A percentile compares a stretch with the other conserved stretches of the same genome.
These are phyloP conservation scores for Spea multiplicata DNA, from an alignment of 2,113 vertebrate genomes.

Conservation along the genomic window DNA sequence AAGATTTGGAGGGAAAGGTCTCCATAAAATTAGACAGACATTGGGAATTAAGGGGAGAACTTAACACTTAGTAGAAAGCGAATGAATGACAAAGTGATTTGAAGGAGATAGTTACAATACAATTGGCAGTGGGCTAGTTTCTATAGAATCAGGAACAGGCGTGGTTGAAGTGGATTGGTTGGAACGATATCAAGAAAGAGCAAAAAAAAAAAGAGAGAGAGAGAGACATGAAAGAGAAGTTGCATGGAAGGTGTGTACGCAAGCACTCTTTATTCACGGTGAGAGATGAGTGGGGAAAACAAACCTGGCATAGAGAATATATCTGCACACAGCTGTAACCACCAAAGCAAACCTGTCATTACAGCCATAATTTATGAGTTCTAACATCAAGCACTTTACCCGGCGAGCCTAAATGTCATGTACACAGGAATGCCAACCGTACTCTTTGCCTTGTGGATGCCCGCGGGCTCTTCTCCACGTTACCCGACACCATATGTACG, in stretches of 20 bases:
- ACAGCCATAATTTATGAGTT: not conserved
- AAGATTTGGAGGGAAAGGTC: too few species aligned
- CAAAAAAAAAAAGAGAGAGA: too few species aligned
- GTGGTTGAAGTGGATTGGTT: too few species aligned
- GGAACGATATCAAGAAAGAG: too few species aligned
- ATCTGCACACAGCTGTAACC: not conserved
- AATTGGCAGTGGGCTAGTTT: too few species aligned
- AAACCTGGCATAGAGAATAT: not conserved
- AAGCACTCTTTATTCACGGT: not conserved
- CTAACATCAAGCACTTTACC: not conserved
- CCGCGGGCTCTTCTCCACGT: not conserved
- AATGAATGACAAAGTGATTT: too few species aligned
- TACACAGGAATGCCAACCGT: conserved; percentile 4
- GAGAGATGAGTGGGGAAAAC: not conserved
- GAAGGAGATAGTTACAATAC: too few species aligned
- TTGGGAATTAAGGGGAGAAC: too few species aligned
- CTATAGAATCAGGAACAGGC: too few species aligned
- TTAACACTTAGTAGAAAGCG: too few species aligned
- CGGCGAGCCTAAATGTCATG: not conserved
- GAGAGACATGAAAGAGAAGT: not conserved
- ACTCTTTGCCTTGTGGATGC: conserved; percentile 3
- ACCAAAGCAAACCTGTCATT: not conserved
- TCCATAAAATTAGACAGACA: too few species aligned
- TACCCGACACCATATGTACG: conserved; percentile 2
- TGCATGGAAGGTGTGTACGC: not conserved